A percentile compares a stretch with the other conserved stretches of the same genome.
Conservation (phyloP, 2,888 invertebrate species). For the Napeogenes sylphis region DNA sequence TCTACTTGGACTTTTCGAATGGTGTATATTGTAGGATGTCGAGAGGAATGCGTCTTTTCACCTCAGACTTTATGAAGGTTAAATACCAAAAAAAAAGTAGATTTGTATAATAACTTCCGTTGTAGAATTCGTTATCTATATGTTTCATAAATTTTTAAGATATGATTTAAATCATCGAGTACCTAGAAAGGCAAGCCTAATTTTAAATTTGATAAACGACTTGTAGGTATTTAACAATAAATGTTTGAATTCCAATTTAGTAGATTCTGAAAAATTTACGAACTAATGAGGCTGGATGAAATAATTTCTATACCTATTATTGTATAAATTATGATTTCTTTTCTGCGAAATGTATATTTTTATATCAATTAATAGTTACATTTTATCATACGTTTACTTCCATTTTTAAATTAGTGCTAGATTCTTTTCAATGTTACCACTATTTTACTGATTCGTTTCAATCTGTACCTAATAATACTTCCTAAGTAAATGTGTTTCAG, state of each 20-base stretch:
- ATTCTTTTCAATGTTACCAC: slow-evolving; percentile 9
- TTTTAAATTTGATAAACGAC: slow-evolving; percentile 15
- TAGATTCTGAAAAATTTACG: too few species aligned
- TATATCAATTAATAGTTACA: slow-evolving; percentile 7
- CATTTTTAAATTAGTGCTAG: background rate
- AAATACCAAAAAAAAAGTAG: too few species aligned
- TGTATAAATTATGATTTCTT: slow-evolving; percentile 5
- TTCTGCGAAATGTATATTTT: slow-evolving; percentile 7
- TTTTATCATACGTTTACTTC: background rate
- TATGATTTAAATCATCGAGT: too few species aligned
- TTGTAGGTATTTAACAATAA: background rate
- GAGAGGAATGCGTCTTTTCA: too few species aligned
- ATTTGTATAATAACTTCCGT: too few species aligned
- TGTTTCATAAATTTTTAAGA: too few species aligned
- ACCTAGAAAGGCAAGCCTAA: slow-evolving; percentile 17
- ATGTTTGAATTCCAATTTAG: too few species aligned
- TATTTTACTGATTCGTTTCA: slow-evolving; percentile 5
- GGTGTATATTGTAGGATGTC: too few species aligned
- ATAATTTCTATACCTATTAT: too few species aligned
- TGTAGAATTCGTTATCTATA: too few species aligned
- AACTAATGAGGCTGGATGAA: too few species aligned
- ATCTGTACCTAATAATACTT: slow-evolving; percentile 14
- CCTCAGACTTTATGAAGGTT: too few species aligned
- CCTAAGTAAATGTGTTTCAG: slow-evolving; percentile 22
- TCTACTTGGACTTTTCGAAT: slow-evolving; percentile 14